Evolutionary conservation across 2,888 invertebrate genomes (phyloP).

Genomic region (Gymnosoma rotundatum): DNA sequence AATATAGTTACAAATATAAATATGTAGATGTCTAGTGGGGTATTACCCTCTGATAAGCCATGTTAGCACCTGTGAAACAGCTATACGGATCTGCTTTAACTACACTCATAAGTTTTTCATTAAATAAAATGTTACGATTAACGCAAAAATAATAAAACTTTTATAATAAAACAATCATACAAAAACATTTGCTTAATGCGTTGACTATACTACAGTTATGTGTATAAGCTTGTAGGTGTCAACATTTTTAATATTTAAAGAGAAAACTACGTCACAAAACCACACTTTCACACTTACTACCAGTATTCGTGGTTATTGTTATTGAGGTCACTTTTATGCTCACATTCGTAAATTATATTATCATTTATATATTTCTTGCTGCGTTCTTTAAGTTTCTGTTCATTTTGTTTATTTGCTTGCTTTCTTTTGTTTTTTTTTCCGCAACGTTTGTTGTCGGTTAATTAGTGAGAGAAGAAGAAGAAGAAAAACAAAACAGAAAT

Average conservation of each 20-base stretch:
- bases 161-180: too few species aligned
- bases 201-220: not conserved
- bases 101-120: too few species aligned
- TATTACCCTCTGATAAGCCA: too few species aligned
- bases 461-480: conserved; percentile 11
- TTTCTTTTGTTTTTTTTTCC: conserved; percentile 28
- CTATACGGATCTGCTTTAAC: too few species aligned
- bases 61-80: too few species aligned
- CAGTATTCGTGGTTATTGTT: conserved; percentile 37
- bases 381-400: conserved; percentile 20
- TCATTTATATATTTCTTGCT: not conserved
- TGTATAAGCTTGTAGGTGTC: not conserved
- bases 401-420: conserved; percentile 16
- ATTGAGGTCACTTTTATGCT: conserved; percentile 64
- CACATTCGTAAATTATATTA: conserved; percentile 54
- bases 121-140: not conserved
- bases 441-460: conserved; percentile 54
- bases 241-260: not conserved
- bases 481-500: conserved; percentile 1
- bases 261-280: conserved; percentile 48
- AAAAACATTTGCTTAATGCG: too few species aligned
- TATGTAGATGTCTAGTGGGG: too few species aligned
- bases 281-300: conserved; percentile 10
- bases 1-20: too few species aligned
- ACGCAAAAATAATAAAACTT: not conserved